Conservation (phyloP, 2,888 invertebrate species). For the Athalia cordata region DNA sequence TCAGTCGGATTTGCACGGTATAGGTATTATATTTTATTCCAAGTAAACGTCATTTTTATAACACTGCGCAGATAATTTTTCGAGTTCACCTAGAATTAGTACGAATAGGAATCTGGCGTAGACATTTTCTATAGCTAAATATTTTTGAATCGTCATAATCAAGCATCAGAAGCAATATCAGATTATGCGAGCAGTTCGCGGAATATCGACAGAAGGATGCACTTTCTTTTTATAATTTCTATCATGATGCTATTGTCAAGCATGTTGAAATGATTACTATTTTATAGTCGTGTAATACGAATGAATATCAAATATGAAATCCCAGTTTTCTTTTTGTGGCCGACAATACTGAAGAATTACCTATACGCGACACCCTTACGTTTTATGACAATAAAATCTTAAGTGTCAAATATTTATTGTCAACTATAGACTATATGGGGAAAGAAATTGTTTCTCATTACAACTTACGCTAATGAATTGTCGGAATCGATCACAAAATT, state of each 20-base stretch:
- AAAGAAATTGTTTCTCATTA: constrained; percentile 2
- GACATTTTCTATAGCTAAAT: too few species aligned
- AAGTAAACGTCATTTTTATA: too few species aligned
- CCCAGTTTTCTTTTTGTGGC: neutral
- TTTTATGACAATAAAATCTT: constrained; percentile 20
- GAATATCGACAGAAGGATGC: neutral
- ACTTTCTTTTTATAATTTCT: neutral
- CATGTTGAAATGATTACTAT: too few species aligned
- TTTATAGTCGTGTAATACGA: constrained; percentile 30
- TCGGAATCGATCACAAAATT: constrained; percentile 27
- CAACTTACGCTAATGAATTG: constrained; percentile 36
- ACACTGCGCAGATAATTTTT: too few species aligned
- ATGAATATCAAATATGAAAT: constrained; percentile 11
- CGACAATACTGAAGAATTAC: constrained; percentile 42
- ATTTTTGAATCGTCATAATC: too few species aligned
- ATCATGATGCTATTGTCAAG: neutral
- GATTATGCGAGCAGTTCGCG: neutral
- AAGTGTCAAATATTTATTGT: constrained; percentile 32
- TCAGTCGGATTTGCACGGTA: constrained; percentile 14
- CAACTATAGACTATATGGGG: constrained; percentile 1
- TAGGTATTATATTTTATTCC: too few species aligned
- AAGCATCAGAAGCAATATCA: too few species aligned
- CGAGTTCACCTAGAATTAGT: too few species aligned
- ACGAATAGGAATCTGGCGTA: too few species aligned
- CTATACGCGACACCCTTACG: neutral